Evolutionary conservation across 2,888 invertebrate genomes (phyloP).

Genomic region (Parascotia fuliginaria): DNA sequence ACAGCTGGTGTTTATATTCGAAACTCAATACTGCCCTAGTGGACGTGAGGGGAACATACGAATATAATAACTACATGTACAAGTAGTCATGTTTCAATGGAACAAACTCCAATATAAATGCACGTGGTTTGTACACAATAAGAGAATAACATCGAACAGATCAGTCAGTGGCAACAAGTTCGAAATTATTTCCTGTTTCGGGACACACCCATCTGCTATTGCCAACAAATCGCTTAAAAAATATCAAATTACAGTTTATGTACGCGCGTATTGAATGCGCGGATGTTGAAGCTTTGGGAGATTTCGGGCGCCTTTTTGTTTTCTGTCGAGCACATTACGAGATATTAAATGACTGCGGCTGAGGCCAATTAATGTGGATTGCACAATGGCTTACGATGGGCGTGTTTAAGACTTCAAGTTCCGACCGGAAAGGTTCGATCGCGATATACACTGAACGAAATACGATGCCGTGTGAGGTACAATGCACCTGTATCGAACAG

Average conservation of each 20-base stretch:
- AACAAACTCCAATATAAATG: conserved; percentile 55
- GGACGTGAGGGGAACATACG: conserved; percentile 46
- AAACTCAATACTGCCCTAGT: conserved; percentile 50
- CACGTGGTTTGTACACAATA: conserved; percentile 58
- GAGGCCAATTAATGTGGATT: conserved; percentile 78
- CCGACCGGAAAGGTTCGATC: conserved; percentile 83
- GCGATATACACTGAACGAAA: conserved; percentile 68
- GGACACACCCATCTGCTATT: conserved; percentile 76
- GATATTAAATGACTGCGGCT: conserved; percentile 81
- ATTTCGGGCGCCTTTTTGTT: conserved; percentile 67
- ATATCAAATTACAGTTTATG: conserved; percentile 76
- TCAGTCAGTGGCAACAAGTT: conserved; percentile 74
- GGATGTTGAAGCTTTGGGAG: conserved; percentile 73
- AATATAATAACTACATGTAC: conserved; percentile 61
- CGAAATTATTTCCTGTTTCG: conserved; percentile 75
- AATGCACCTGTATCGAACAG: conserved; percentile 66
- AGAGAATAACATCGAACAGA: conserved; percentile 52
- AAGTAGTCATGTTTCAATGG: conserved; percentile 59
- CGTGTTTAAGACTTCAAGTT: conserved; percentile 64
- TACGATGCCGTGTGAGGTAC: conserved; percentile 63
- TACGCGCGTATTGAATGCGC: conserved; percentile 58
- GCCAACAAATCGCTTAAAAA: conserved; percentile 78
- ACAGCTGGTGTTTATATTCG: conserved; percentile 51
- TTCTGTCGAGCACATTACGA: conserved; percentile 66
- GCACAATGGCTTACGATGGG: conserved; percentile 69